Conservation (phyloP, 1,140 invertebrate species). For the Wasmannia auropunctata region DNA sequence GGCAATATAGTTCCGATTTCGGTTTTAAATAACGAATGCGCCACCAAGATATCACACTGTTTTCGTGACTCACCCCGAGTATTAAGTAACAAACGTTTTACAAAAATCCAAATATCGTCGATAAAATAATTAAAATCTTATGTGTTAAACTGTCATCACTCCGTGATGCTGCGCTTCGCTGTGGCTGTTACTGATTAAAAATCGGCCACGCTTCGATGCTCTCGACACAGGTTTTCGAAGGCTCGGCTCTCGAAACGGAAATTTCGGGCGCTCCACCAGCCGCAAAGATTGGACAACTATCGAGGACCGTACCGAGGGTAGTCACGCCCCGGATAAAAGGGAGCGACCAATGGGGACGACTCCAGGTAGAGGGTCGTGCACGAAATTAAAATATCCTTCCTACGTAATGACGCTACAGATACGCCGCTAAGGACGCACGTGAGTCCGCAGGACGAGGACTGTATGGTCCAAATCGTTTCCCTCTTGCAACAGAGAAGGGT, state of each 20-base stretch:
- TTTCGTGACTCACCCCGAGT: not conserved
- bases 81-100: not conserved
- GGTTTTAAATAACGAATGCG: not conserved
- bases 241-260: constrained; percentile 9
- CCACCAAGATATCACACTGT: not conserved
- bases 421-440: constrained; percentile 65
- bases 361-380: constrained; percentile 71
- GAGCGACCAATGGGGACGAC: constrained; percentile 72
- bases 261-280: constrained; percentile 2
- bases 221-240: not conserved
- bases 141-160: constrained; percentile 12
- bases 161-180: not conserved
- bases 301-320: not conserved
- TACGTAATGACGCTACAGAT: constrained; percentile 75
- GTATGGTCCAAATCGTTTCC: constrained; percentile 22
- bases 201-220: constrained; percentile 28
- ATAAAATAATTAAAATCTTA: not conserved
- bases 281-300: constrained; percentile 35
- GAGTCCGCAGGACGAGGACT: constrained; percentile 23
- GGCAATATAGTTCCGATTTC: not conserved
- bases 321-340: constrained; percentile 74
- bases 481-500: constrained; percentile 55
- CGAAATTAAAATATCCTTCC: constrained; percentile 80
- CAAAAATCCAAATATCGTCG: not conserved
- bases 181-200: constrained; percentile 28